These are phyloP conservation scores for Pterophyllum scalare DNA, from an alignment of 2,113 vertebrate species.

Conservation along the genomic window DNA sequence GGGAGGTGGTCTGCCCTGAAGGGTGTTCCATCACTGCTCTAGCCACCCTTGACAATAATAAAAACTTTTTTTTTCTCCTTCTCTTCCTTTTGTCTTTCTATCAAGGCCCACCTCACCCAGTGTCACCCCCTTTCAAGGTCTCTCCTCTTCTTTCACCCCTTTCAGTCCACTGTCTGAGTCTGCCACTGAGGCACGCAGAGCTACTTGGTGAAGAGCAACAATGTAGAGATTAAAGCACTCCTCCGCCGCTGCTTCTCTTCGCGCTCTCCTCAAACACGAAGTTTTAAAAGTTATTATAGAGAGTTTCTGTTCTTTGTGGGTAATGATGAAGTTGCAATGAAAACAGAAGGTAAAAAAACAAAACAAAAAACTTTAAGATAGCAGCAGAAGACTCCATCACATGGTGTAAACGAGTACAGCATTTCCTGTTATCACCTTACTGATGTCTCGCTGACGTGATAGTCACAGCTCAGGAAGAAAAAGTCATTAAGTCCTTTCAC, in stretches of 20 bases:
- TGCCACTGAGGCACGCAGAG: background rate
- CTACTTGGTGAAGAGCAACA: background rate
- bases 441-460: background rate
- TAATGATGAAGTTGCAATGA: constrained; percentile 1
- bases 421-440: background rate
- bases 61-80: background rate
- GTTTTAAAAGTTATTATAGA: constrained; percentile 14
- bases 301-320: constrained; percentile 5
- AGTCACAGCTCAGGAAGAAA: background rate
- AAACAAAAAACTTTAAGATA: background rate
- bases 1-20: constrained; percentile 62
- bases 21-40: constrained; percentile 60
- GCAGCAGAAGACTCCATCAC: background rate
- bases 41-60: constrained; percentile 22
- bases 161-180: constrained; percentile 35
- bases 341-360: constrained; percentile 19
- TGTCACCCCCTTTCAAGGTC: constrained; percentile 13
- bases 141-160: constrained; percentile 1
- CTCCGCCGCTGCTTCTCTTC: constrained; percentile 1
- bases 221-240: background rate
- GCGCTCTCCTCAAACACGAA: background rate
- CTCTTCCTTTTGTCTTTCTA: background rate
- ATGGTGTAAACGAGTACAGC: background rate
- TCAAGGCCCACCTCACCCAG: background rate
- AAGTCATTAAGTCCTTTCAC: constrained; percentile 9